These are phyloP conservation scores for Pteromalus puparum DNA, from an alignment of 1,140 invertebrate species.

Conservation along the genomic window DNA sequence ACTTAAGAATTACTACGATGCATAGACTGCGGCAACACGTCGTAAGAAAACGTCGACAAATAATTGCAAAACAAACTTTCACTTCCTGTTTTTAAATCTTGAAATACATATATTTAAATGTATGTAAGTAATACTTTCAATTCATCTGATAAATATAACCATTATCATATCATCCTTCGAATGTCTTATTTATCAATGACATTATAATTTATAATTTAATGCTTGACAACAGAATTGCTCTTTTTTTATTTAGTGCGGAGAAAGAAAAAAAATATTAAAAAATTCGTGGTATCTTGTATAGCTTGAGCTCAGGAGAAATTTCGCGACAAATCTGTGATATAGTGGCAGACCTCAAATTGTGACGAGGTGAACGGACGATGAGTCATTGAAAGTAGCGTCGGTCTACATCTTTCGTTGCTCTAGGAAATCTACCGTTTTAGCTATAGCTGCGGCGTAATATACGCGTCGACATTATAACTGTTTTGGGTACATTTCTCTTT, in stretches of 20 bases:
- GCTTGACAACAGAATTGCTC: neutral
- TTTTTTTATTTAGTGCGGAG: neutral
- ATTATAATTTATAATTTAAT: neutral
- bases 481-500: neutral
- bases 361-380: slow-evolving; percentile 55
- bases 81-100: no score
- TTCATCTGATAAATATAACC: no score
- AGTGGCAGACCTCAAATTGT: slow-evolving; percentile 70
- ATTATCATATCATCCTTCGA: neutral
- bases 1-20: slow-evolving; percentile 4
- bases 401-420: slow-evolving; percentile 23
- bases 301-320: slow-evolving; percentile 56
- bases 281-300: neutral
- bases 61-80: no score
- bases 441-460: neutral
- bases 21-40: neutral
- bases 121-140: neutral
- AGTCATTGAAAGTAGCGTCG: slow-evolving; percentile 8
- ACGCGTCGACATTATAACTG: neutral
- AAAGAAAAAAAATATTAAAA: neutral
- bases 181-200: no score
- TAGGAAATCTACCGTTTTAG: neutral
- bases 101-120: neutral
- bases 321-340: slow-evolving; percentile 74
- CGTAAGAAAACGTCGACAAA: neutral